These are phyloP conservation scores for Entelurus aequoreus DNA, from an alignment of 2,113 vertebrate species.

Conservation along the genomic window DNA sequence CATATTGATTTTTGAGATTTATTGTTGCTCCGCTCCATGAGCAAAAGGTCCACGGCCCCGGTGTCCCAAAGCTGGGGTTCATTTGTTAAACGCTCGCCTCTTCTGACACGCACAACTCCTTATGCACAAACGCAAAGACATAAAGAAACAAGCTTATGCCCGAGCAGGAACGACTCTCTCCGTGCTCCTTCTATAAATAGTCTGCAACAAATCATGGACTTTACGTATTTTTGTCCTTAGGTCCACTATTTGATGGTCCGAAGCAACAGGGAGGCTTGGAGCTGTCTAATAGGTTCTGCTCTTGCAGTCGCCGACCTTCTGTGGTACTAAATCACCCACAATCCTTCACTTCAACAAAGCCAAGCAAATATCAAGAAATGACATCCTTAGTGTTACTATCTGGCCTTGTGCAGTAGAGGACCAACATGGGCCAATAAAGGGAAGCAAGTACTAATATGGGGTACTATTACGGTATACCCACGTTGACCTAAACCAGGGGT, in stretches of 20 bases:
- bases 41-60: conserved; percentile 45
- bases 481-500: too few species aligned
- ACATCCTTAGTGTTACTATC: background rate
- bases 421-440: too few species aligned
- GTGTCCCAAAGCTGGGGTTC: conserved; percentile 54
- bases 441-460: too few species aligned
- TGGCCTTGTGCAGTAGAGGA: too few species aligned
- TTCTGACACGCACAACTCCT: conserved; percentile 36
- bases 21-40: conserved; percentile 55
- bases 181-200: background rate
- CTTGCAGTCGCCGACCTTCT: background rate
- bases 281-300: conserved; percentile 1
- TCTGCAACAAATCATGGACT: background rate
- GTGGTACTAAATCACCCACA: background rate
- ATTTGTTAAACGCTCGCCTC: conserved; percentile 67
- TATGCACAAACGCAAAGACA: conserved; percentile 22
- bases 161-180: too few species aligned
- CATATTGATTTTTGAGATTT: conserved; percentile 75
- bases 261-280: conserved; percentile 9
- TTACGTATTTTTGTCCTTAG: background rate
- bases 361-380: background rate
- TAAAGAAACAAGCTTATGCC: conserved; percentile 13
- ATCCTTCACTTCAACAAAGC: background rate
- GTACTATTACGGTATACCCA: too few species aligned
- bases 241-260: conserved; percentile 5